Conservation (phyloP, 2,797 vertebrate species). For the Sardinella longiceps region DNA sequence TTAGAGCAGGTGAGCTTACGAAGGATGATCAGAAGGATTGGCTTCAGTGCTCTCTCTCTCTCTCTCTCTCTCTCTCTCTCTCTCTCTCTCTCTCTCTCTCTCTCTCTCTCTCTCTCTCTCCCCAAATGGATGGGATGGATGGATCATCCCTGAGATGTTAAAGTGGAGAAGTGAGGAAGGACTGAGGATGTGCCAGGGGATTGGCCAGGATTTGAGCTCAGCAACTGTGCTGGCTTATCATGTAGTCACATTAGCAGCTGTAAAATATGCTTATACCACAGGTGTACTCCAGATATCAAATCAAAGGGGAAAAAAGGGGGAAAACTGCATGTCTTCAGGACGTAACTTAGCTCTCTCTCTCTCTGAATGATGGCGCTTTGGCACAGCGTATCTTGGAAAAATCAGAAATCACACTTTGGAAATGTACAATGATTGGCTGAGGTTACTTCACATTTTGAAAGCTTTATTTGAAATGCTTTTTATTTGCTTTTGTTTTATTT, state of each 20-base stretch:
- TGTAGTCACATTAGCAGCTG: not conserved
- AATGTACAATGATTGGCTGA: no score
- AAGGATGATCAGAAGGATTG: not conserved
- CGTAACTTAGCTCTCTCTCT: no score
- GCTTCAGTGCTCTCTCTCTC: not conserved
- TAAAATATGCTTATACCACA: constrained; percentile 9
- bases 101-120: constrained; percentile 13
- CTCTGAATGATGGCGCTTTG: no score
- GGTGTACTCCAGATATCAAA: not conserved
- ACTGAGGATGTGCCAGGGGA: constrained; percentile 31
- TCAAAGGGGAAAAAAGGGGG: not conserved
- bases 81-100: not conserved
- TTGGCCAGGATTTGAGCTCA: constrained; percentile 40
- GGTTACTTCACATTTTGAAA: no score
- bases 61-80: not conserved
- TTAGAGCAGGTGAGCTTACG: not conserved
- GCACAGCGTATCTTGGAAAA: no score
- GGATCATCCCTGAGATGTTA: not conserved
- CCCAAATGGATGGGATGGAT: not conserved
- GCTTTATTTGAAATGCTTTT: no score
- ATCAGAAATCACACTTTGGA: no score
- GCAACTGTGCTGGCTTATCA: constrained; percentile 28
- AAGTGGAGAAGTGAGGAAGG: constrained; percentile 3
- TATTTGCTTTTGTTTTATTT: no score
- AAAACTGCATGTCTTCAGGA: no score